These are phyloP conservation scores for Pyrochroa serraticornis DNA, from an alignment of 2,888 invertebrate species.

Conservation along the genomic window DNA sequence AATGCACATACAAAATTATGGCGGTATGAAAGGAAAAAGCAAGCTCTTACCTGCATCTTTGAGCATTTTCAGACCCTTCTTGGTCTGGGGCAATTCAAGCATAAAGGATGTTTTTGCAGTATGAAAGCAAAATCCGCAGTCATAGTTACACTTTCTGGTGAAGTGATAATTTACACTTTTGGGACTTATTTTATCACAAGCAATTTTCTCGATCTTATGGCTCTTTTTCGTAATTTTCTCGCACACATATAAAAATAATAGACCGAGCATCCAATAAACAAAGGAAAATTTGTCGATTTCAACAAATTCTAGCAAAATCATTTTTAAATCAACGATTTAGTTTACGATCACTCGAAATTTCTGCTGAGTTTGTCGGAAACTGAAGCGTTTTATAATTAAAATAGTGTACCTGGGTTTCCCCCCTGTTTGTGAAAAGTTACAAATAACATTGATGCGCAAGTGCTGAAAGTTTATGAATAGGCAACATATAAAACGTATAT, in stretches of 20 bases:
- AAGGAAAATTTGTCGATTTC: no score
- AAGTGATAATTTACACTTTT: slow-evolving; percentile 62
- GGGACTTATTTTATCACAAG: slow-evolving; percentile 37
- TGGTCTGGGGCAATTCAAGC: slow-evolving; percentile 58
- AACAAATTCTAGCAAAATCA: not conserved
- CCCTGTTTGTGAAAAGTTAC: not conserved
- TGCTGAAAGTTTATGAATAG: no score
- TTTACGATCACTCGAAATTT: no score
- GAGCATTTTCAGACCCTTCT: slow-evolving; percentile 55
- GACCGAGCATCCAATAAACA: no score
- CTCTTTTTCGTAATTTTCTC: not conserved
- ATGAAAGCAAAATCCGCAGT: slow-evolving; percentile 63
- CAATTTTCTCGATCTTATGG: not conserved
- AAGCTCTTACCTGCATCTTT: slow-evolving; percentile 50
- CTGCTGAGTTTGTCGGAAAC: no score
- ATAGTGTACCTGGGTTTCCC: not conserved
- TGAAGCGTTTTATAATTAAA: no score
- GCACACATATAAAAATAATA: no score
- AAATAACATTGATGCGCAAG: not conserved
- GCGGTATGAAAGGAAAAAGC: no score
- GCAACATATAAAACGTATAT: no score
- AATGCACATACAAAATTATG: no score
- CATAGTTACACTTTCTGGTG: slow-evolving; percentile 61
- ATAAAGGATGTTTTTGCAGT: slow-evolving; percentile 61
- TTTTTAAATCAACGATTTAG: not conserved